These are phyloP conservation scores for Matsumyia berberina DNA, from an alignment of 2,888 invertebrate genomes.

Conservation along the genomic window DNA sequence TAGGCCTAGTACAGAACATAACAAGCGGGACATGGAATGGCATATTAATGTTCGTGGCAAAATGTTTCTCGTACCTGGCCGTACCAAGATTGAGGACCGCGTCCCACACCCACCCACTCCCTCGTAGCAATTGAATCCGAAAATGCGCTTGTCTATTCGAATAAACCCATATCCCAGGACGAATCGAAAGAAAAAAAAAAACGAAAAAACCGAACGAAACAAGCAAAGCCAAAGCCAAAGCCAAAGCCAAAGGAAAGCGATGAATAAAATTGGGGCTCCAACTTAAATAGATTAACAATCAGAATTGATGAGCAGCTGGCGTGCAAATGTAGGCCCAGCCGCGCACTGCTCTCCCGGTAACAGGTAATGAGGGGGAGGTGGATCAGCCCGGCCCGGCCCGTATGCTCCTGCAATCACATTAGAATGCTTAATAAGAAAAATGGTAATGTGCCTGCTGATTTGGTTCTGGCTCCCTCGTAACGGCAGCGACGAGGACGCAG, in stretches of 20 bases:
- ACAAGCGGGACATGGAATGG: conserved; percentile 60
- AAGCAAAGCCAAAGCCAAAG: too few relatives aligned
- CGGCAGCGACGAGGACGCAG: conserved; percentile 1
- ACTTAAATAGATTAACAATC: conserved; percentile 76
- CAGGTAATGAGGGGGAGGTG: conserved; percentile 62
- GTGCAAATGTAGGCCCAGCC: conserved; percentile 68
- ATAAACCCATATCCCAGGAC: conserved; percentile 50
- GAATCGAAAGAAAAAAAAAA: conserved; percentile 50
- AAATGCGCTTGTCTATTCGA: conserved; percentile 54
- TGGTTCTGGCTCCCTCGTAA: conserved; percentile 27
- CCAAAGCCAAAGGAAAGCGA: conserved; percentile 8
- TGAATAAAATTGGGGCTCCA: conserved; percentile 65
- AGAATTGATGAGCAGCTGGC: conserved; percentile 77
- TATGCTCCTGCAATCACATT: conserved; percentile 68
- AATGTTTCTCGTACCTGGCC: conserved; percentile 66
- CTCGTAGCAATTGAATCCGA: conserved; percentile 52
- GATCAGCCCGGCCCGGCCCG: not conserved
- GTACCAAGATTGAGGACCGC: conserved; percentile 58
- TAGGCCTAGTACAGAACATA: conserved; percentile 54
- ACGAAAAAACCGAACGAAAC: conserved; percentile 14
- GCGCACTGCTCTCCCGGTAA: conserved; percentile 34
- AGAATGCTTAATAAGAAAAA: conserved; percentile 73
- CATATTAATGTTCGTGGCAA: conserved; percentile 67
- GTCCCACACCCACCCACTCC: not conserved
- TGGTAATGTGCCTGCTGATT: conserved; percentile 70